phyloP scores from a whole-genome alignment of 2,888 invertebrate genomes.

The Arenicola marina region DNA sequence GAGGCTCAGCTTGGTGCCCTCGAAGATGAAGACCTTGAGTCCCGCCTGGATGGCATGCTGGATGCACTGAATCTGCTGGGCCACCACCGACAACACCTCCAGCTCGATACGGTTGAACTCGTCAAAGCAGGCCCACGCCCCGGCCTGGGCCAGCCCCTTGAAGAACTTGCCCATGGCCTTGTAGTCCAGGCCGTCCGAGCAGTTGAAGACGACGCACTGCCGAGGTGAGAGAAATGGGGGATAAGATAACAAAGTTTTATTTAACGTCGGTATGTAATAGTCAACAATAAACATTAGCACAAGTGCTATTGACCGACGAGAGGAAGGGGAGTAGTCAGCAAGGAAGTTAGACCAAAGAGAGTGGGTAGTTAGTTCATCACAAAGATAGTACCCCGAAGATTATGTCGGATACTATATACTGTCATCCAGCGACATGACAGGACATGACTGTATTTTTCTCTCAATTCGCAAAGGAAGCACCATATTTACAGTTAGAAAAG shows the following conservation, averaged over 20 bases:
- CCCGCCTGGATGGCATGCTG: conserved; percentile 84
- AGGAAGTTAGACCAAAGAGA: not conserved
- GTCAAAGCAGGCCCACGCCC: conserved; percentile 94
- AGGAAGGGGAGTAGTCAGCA: not conserved
- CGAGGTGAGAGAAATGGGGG: conserved; percentile 2
- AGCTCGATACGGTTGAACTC: conserved; percentile 93
- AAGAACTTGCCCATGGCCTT: conserved; percentile 95
- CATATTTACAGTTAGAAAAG: too few species aligned
- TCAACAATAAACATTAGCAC: too few species aligned
- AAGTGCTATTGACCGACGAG: too few species aligned
- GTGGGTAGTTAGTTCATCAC: not conserved
- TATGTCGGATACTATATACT: too few species aligned
- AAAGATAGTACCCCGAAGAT: too few species aligned
- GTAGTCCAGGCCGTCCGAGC: conserved; percentile 90
- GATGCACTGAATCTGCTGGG: conserved; percentile 90
- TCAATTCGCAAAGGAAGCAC: too few species aligned
- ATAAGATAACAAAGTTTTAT: too few species aligned
- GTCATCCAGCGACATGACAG: too few species aligned
- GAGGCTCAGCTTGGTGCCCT: conserved; percentile 60
- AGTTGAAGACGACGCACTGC: conserved; percentile 90
- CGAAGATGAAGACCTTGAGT: conserved; percentile 72
- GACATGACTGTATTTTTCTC: too few species aligned
- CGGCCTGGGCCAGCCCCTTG: conserved; percentile 81
- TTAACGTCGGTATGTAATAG: too few species aligned
- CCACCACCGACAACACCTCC: conserved; percentile 89